Evolutionary conservation across 1,140 invertebrate genomes (phyloP), one percentile per base, ranked within the genome.

Genomic region (Hyphantria cunea): DNA sequence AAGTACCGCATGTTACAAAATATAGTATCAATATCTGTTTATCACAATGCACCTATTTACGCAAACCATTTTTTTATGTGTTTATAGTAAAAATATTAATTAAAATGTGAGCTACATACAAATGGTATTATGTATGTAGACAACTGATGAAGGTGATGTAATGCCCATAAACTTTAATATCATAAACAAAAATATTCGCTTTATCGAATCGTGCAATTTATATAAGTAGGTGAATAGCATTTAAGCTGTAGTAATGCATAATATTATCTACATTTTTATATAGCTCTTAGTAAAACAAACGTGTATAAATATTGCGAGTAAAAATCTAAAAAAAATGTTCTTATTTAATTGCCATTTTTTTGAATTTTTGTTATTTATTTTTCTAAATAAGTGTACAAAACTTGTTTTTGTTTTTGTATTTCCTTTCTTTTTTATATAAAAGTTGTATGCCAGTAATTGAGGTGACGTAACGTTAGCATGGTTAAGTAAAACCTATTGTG

Each of bases 151-250:
- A n/a, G n/a, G n/a, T n/a, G n/a, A n/a, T n/a, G n/a, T n/a, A n/a
- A n/a, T n/a, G n/a, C n/a, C n/a, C n/a, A n/a, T n/a, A n/a, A n/a
- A n/a, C n/a, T n/a, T n/a, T n/a, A n/a, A n/a, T n/a, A n/a, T n/a
- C n/a, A n/a, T n/a, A n/a, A 5, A 1, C 76, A 72, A 69, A 82
- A 78, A 81, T 81, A 78, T 82, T 90, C 84, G 87, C 86, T 87
- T 89, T 86, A 89, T 87, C 74, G 74, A 85, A 87, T 84, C 77
- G 87, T 90, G 87, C 87, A 90, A 90, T 90, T 90, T 90, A 82
- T 73, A 74, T 78, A 78, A 80, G 84, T 85, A 86, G 78, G 77
- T 77, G 17, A 77, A 63, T 86, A 86, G 79, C 66, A 64, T 45
- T 15, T 85, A 87, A 85, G 75, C 68, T 68, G 64, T 85, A 86